phyloP scores from a whole-genome alignment of 2,797 vertebrate species.

The Myripristis murdjan region DNA sequence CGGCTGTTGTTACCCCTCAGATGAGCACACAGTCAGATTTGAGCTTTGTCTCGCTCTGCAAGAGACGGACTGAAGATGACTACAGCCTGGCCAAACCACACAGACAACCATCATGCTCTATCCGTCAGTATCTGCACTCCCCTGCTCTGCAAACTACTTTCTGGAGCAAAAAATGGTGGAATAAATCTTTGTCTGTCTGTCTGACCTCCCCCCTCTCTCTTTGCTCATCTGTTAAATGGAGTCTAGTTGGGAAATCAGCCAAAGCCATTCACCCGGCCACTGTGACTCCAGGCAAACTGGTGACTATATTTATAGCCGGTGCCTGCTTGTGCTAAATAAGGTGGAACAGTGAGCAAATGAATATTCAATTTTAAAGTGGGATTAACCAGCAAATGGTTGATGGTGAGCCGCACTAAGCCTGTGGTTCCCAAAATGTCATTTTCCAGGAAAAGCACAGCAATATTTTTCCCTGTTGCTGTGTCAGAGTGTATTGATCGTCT shows the following conservation, averaged over 20 bases:
- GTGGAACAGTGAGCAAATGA: slow-evolving; percentile 57
- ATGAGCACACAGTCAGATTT: slow-evolving; percentile 41
- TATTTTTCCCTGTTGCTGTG: not conserved
- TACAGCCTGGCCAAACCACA: slow-evolving; percentile 17
- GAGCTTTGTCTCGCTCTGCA: slow-evolving; percentile 29
- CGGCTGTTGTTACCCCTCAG: slow-evolving; percentile 52
- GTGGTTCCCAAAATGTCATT: slow-evolving; percentile 13
- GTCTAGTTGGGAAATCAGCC: slow-evolving; percentile 73
- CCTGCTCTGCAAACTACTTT: slow-evolving; percentile 44
- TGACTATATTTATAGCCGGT: slow-evolving; percentile 66
- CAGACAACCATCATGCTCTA: slow-evolving; percentile 38
- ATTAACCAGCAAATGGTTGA: slow-evolving; percentile 43
- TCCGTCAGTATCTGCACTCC: slow-evolving; percentile 11
- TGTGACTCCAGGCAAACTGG: slow-evolving; percentile 62
- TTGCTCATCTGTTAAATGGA: slow-evolving; percentile 83
- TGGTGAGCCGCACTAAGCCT: not conserved
- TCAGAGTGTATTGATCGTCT: slow-evolving; percentile 9
- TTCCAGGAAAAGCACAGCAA: slow-evolving; percentile 1
- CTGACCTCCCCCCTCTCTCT: slow-evolving; percentile 38
- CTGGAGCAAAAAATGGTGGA: slow-evolving; percentile 33
- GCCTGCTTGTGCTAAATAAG: slow-evolving; percentile 50
- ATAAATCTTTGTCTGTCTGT: slow-evolving; percentile 37
- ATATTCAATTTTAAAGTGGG: slow-evolving; percentile 43
- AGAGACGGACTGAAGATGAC: slow-evolving; percentile 15
- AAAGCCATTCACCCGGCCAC: slow-evolving; percentile 64